phyloP scores from a whole-genome alignment of 2,113 vertebrate species.

The Ophiodon elongatus region DNA sequence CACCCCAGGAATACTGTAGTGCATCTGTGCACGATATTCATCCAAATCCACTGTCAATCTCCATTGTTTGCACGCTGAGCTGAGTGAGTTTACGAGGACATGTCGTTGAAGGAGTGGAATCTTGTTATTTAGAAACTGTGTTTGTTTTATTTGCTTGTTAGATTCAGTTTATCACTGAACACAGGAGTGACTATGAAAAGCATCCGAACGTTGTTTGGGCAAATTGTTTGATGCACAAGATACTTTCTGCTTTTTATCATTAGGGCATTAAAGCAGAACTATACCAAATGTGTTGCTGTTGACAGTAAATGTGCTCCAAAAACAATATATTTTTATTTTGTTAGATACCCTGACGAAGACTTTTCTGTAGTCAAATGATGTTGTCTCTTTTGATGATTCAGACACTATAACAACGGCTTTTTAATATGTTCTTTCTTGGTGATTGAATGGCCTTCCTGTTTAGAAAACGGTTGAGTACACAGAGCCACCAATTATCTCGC shows the following conservation, averaged over 20 bases:
- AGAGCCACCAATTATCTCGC: too few relatives aligned
- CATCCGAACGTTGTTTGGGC: neutral
- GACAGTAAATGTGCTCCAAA: neutral
- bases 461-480: neutral
- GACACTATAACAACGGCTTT: neutral
- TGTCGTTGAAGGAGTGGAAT: neutral
- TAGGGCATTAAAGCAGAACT: neutral
- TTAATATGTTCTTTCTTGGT: neutral
- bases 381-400: neutral
- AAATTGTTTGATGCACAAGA: neutral
- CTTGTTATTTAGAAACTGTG: neutral
- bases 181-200: neutral
- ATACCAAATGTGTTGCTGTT: neutral
- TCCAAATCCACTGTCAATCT: neutral
- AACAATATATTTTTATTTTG: neutral
- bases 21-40: conserved; percentile 6
- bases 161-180: neutral
- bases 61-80: neutral
- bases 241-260: neutral
- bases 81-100: neutral
- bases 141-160: neutral
- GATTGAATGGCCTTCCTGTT: neutral
- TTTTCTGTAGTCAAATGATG: neutral
- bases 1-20: neutral
- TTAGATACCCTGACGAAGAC: neutral